Evolutionary conservation across 35 echinoderm and acorn worm genomes (phyloP).

Genomic region (Strongylocentrotus purpuratus): DNA sequence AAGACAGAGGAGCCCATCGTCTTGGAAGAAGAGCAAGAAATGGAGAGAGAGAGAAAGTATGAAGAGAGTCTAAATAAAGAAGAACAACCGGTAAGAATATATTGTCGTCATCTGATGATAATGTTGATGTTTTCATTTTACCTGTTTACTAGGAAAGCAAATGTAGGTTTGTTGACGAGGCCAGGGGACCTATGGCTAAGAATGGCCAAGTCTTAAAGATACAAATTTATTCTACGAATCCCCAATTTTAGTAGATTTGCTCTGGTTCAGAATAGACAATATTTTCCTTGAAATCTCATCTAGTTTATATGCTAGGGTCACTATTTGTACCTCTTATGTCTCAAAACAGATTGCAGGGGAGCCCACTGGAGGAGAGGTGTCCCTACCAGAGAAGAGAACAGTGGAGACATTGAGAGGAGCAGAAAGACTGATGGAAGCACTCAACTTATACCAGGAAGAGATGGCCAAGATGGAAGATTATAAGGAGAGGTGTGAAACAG

Average conservation of each 20-base stretch:
- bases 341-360: conserved; percentile 75
- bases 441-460: conserved; percentile 91
- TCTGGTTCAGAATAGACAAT: too few relatives aligned
- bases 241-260: too few relatives aligned
- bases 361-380: conserved; percentile 63
- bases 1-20: conserved; percentile 90
- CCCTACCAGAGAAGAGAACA: conserved; percentile 81
- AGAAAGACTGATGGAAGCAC: conserved; percentile 95
- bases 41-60: conserved; percentile 84
- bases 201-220: not conserved
- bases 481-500: conserved; percentile 52
- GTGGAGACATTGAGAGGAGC: conserved; percentile 89
- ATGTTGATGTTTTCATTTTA: too few relatives aligned
- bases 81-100: conserved; percentile 74
- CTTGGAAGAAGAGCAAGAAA: conserved; percentile 86
- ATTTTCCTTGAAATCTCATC: too few relatives aligned
- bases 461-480: conserved; percentile 72
- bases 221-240: not conserved
- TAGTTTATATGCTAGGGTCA: too few relatives aligned
- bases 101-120: not conserved
- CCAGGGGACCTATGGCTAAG: not conserved
- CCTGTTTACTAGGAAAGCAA: too few relatives aligned
- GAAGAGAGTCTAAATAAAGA: conserved; percentile 74
- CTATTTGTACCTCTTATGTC: not conserved
- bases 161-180: too few relatives aligned